Percentiles rank a stretch among this genome's conserved stretches.
Evolutionary conservation across 2,888 invertebrate genomes (phyloP).

Genomic region (Epinotia demarniana): DNA sequence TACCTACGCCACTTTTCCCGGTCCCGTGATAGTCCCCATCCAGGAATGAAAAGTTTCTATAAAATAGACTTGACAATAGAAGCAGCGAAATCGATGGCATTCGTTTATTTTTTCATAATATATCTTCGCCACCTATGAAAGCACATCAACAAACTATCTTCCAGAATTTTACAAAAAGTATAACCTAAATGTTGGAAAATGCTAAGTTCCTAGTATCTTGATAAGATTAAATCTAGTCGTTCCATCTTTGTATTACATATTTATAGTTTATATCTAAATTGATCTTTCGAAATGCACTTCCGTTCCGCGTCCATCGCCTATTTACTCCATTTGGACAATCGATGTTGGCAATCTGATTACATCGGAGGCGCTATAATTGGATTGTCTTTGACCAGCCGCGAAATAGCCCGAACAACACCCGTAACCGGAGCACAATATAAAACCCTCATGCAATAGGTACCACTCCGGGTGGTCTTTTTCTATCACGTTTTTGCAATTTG

Average conservation of each 20-base stretch:
- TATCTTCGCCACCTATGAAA: too few relatives aligned
- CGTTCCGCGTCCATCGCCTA: constrained; percentile 41
- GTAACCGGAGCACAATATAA: constrained; percentile 7
- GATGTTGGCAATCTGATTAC: constrained; percentile 53
- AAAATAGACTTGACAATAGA: too few relatives aligned
- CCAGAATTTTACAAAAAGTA: too few relatives aligned
- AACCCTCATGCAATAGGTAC: constrained; percentile 21
- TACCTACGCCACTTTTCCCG: too few relatives aligned
- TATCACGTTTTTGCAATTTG: constrained; percentile 23
- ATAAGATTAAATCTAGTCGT: too few relatives aligned
- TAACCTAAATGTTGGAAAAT: too few relatives aligned
- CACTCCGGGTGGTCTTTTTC: constrained; percentile 10
- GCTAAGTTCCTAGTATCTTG: too few relatives aligned
- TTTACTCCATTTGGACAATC: constrained; percentile 43
- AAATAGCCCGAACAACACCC: constrained; percentile 22
- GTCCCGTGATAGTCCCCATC: too few relatives aligned
- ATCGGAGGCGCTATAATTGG: constrained; percentile 56
- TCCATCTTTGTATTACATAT: neutral
- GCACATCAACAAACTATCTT: too few relatives aligned
- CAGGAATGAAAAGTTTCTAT: too few relatives aligned
- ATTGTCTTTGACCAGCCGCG: constrained; percentile 50
- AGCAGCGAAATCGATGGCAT: too few relatives aligned
- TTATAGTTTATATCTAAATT: constrained; percentile 23
- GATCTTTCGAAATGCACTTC: constrained; percentile 36
- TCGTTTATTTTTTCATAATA: too few relatives aligned